Evolutionary conservation across 2,797 vertebrate species (phyloP), one percentile per base, ranked within the genome.

Genomic region (Florisuga fusca): DNA sequence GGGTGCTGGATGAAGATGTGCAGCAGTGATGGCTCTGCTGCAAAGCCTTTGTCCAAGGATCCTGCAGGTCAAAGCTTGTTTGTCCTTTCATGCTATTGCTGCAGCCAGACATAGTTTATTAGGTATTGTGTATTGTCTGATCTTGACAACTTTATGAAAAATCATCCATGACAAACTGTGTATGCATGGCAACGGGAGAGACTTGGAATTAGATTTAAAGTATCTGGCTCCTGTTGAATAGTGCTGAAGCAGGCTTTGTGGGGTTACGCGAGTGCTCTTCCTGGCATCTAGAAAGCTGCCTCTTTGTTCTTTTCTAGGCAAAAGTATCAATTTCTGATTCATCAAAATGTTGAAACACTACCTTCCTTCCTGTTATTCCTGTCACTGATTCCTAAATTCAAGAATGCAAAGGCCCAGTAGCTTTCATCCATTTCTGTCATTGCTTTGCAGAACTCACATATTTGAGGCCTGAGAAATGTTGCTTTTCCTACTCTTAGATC

Each of bases 141-240:
- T 43, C 25, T 9, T 31, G 48, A 21, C 20, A 63, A 13, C 61
- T 46, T 53, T 9, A 14, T 73, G 71, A 21, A 45, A 45, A 75
- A 15, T 38, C 10, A 2, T 21, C 7, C 0, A 0, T 62, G 48
- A 34, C 46, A 71, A 31, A 26, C 29, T 4, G 1, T 10, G 26
- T 38, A 1, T 8, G 25, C 15, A 0, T 26, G 36, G 43, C 64
- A 63, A 27, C 29, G 2, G 1, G 23, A 20, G 15, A 2, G 34
- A 19, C 16, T 36, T 2, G 1, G 33, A 3, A 14, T 48, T 48
- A 4, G 31, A 4, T 64, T 66, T 62, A 26, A 36, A 51, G 13
- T 67, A 22, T 10, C 22, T 51, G 63, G 18, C 36, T 88, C 43
- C 19, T 26, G 15, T 18, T 68, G 66, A 27, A 1, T 3, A 20